Base-by-base conservation (phyloP, 2,888 invertebrate genomes). In the Drosophila mayaguana region DNA sequence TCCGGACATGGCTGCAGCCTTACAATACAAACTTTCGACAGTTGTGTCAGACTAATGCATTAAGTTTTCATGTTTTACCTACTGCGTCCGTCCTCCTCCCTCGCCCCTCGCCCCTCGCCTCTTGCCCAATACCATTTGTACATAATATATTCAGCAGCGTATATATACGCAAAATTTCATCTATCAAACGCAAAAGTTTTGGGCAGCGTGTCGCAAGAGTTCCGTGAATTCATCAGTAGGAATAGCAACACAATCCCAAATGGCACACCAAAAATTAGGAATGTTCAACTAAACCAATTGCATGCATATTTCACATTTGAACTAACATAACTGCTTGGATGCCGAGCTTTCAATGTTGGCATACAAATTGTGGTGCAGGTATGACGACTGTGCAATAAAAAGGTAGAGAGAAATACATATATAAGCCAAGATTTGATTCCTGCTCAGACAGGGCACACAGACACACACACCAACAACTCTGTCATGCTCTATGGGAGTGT, bases 261-360 rank as follows among this genome's bases (percentile, higher is more conserved):
- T 22, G 9, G 11, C 34, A 8, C 14, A 45, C 28, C 67, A 65
- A 38, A 71, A 77, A 76, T 80, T 72, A 57, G 51, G 50, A 63
- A 70, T 76, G 59, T 54, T 60, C 60, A 70, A 50, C 70, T 80
- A 75, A 70, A 63, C 51, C 76, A 65, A 80, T 67, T 67, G 61
- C 57, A 61, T 57, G 65, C 66, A 77, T 75, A 75, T 63, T 78
- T 74, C 54, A 57, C 63, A 78, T 75, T 72, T 66, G 38, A 63
- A 60, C 43, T 45, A 45, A 32, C 20, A 45, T 66, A 38, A 32
- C 50, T 54, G 38, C 18, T 40, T 25, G 46, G 60, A 62, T 66
- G 50, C 45, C 46, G 32, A 9, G 48, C 48, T 54, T 18, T 32
- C 32, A 32, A 8, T 72, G 42, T 50, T 46, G 14, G 40, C 38